A percentile compares a stretch with the other conserved stretches of the same genome.
Conservation (phyloP, 2,113 vertebrate genomes). For the Calcarius ornatus region DNA sequence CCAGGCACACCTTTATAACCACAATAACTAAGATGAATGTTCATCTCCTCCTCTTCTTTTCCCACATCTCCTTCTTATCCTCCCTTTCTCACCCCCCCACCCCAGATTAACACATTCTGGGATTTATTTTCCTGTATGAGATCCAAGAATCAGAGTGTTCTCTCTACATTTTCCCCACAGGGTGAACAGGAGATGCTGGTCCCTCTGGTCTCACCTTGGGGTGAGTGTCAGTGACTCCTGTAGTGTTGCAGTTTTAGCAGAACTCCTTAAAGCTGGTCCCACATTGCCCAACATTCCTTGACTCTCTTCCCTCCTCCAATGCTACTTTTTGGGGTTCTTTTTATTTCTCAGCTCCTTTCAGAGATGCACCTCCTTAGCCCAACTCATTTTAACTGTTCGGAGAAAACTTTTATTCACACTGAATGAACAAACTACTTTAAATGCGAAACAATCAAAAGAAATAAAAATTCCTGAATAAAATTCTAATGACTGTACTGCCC, state of each 20-base stretch:
- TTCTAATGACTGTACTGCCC: not conserved
- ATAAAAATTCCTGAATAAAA: not conserved
- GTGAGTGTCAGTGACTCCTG: not conserved
- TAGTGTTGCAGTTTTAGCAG: not conserved
- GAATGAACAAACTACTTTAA: not conserved
- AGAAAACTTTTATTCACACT: not conserved
- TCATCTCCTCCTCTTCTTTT: conserved; percentile 19
- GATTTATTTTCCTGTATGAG: not conserved
- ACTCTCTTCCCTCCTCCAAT: not conserved
- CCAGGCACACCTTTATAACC: not conserved
- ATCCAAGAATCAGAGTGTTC: not conserved
- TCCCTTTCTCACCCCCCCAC: not conserved
- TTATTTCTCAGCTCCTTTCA: not conserved
- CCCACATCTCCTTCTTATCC: not conserved
- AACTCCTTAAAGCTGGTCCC: not conserved
- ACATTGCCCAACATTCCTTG: not conserved
- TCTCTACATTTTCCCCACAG: not conserved
- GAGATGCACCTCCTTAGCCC: not conserved
- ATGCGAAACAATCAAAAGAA: not conserved
- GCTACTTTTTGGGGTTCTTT: not conserved
- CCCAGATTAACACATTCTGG: not conserved
- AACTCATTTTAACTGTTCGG: not conserved
- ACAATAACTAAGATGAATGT: not conserved
- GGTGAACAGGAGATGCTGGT: not conserved
- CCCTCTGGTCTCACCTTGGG: not conserved